Conservation (phyloP, 2,888 invertebrate genomes). For the Zaprionus bogoriensis region DNA sequence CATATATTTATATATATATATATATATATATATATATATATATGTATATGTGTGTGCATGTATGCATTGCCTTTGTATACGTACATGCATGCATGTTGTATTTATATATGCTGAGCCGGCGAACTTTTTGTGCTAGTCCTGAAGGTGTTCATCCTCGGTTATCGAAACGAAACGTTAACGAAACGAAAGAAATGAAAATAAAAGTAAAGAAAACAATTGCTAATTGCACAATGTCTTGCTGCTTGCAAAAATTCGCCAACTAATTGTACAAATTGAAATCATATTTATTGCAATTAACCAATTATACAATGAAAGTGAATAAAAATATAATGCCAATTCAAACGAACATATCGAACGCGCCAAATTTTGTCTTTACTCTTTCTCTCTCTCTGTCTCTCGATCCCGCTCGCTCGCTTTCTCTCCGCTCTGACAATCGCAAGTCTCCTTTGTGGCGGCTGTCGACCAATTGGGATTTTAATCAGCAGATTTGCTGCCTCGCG, state of each 20-base stretch:
- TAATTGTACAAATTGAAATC: conserved; percentile 69
- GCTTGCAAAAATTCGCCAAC: conserved; percentile 62
- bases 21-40: conserved; percentile 39
- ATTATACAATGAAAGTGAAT: conserved; percentile 54
- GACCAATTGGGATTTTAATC: neutral
- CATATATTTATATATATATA: conserved; percentile 42
- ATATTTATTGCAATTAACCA: conserved; percentile 60
- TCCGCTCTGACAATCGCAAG: no score
- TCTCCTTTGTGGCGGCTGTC: neutral
- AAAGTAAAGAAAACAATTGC: conserved; percentile 42
- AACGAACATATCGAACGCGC: conserved; percentile 1
- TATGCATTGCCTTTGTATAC: conserved; percentile 43
- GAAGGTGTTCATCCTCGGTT: conserved; percentile 52
- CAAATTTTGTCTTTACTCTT: neutral
- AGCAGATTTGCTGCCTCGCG: neutral
- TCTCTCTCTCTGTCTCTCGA: neutral
- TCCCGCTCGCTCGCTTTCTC: neutral
- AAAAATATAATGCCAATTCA: conserved; percentile 54
- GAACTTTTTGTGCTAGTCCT: conserved; percentile 71
- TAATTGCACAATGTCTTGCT: conserved; percentile 56
- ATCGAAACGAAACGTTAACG: conserved; percentile 31
- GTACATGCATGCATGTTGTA: conserved; percentile 45
- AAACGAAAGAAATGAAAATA: conserved; percentile 31
- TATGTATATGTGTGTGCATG: conserved; percentile 37
- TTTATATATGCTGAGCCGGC: conserved; percentile 65